Evolutionary conservation across 1,140 invertebrate species (phyloP), one percentile per base, ranked within the genome.

Genomic region (Agrypnia vestita): DNA sequence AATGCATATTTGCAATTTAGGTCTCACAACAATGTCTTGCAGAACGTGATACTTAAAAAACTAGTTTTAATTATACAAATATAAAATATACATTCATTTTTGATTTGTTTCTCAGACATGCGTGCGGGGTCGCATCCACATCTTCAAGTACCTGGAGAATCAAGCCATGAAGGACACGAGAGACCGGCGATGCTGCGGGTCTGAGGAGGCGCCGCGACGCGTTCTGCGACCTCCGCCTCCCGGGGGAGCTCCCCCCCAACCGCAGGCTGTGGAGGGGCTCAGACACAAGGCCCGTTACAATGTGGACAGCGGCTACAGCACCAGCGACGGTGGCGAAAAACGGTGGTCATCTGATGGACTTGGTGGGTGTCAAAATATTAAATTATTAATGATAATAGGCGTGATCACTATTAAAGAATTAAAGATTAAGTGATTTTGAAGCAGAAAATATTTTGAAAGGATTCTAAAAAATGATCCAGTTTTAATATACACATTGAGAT

Each of bases 131-230:
- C 92, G 95, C 85, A 95, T 96, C 84, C 97, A 98, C 89, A 96
- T 98, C 80, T 98, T 97, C 90, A 98, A 98, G 86, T 97, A 96
- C 89, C 90, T 98, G 76, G 96, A 97, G 86, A 95, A 93, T 85
- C 95, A 96, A 90, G 95, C 96, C 21, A 93, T 93, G 84, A 94
- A 94, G 85, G 92, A 93, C 81, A 91, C 91, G 11, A 35, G 25
- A 6, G 86, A 91, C 21, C 87, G 90, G 84, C 80, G 90, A 80
- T 85, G 88, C 76, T 85, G 92, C 43, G 35, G 53, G 7, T 21
- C 73, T 10, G 56, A 59, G 19, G 64, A 79, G 55, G 53, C 53
- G 1, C 62, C 53, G 53, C 44, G 81, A 81, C n/a, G 80, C 84
- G 59, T 10, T 12, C 44, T 79, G 76, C 62, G 49, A 0, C 55